A percentile compares a stretch with the other conserved stretches of the same genome.
phyloP scores from a whole-genome alignment of 2,113 vertebrate species.

The Crotalus helleri region DNA sequence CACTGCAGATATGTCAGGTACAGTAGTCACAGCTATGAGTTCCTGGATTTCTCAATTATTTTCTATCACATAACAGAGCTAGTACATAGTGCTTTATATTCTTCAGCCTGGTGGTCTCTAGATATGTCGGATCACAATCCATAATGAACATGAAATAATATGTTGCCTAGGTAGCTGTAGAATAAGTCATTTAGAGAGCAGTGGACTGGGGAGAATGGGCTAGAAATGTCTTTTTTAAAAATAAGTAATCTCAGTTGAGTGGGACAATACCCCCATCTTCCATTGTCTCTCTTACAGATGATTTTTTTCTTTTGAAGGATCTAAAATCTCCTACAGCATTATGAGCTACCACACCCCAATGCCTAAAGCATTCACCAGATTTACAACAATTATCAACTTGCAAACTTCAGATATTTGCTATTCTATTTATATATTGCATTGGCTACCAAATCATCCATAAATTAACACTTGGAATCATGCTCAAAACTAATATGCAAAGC shows the following conservation, averaged over 20 bases:
- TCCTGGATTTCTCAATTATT: neutral
- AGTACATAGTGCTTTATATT: neutral
- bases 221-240: neutral
- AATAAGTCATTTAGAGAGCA: neutral
- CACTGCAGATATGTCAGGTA: neutral
- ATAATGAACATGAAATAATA: neutral
- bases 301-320: neutral
- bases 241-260: neutral
- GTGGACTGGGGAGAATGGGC: neutral
- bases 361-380: neutral
- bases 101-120: neutral
- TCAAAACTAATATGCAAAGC: neutral
- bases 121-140: neutral
- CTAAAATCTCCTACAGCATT: neutral
- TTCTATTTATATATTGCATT: neutral
- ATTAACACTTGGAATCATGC: neutral
- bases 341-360: neutral
- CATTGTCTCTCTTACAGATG: neutral
- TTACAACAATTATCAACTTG: neutral
- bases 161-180: neutral
- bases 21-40: neutral
- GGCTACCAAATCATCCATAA: neutral
- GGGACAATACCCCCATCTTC: neutral
- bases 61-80: neutral
- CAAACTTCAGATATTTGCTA: neutral